phyloP scores from a whole-genome alignment of 2,888 invertebrate genomes.

The Tanypteryx hageni region DNA sequence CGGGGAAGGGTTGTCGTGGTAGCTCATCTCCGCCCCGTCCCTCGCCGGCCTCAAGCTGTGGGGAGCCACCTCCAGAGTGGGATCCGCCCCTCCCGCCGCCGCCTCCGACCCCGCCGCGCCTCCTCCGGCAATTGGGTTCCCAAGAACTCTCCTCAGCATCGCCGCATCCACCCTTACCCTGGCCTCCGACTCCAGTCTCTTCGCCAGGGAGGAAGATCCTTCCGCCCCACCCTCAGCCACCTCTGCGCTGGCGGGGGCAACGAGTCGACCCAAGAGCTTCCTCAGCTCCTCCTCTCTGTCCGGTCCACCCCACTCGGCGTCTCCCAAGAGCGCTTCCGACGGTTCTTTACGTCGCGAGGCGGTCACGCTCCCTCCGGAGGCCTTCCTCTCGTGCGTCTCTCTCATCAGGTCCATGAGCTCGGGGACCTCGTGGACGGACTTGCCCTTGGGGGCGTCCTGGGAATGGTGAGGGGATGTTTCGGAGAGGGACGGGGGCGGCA shows the following conservation, averaged over 20 bases:
- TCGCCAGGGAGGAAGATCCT: not conserved
- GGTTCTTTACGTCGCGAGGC: not conserved
- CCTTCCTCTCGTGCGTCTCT: slow-evolving; percentile 65
- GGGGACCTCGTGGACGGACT: slow-evolving; percentile 66
- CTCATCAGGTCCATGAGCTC: slow-evolving; percentile 68
- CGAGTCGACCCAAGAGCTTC: slow-evolving; percentile 17
- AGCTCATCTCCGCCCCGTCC: slow-evolving; percentile 79
- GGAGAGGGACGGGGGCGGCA: slow-evolving; percentile 64
- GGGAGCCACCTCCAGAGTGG: slow-evolving; percentile 77
- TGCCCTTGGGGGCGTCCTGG: slow-evolving; percentile 65
- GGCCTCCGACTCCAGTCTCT: slow-evolving; percentile 23
- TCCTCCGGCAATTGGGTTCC: slow-evolving; percentile 2
- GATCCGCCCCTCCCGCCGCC: slow-evolving; percentile 66
- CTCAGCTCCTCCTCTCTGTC: slow-evolving; percentile 49
- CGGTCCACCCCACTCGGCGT: slow-evolving; percentile 38
- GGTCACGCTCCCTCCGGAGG: not conserved
- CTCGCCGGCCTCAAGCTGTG: slow-evolving; percentile 80
- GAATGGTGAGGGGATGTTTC: not conserved
- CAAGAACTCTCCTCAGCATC: slow-evolving; percentile 44
- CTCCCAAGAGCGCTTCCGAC: slow-evolving; percentile 12
- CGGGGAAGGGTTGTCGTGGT: slow-evolving; percentile 70
- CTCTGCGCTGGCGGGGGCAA: slow-evolving; percentile 23
- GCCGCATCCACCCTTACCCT: slow-evolving; percentile 34
- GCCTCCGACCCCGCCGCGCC: slow-evolving; percentile 33
- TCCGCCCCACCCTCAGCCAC: not conserved